A percentile compares a stretch with the other conserved stretches of the same genome.
These are phyloP conservation scores for Amiota communis DNA, from an alignment of 2,888 invertebrate genomes.

Conservation along the genomic window DNA sequence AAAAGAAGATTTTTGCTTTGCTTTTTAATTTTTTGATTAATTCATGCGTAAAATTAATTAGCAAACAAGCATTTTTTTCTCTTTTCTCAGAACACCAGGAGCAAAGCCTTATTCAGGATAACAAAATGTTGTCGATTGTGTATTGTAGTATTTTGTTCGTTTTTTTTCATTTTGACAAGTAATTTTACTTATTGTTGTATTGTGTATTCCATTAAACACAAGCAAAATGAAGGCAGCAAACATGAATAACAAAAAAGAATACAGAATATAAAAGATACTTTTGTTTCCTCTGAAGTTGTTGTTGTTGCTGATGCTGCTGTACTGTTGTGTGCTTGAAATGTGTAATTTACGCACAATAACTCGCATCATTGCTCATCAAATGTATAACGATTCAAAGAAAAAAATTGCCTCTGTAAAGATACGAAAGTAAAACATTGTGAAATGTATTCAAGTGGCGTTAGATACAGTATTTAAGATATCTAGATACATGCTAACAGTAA, in stretches of 20 bases:
- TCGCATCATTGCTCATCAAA: conserved; percentile 54
- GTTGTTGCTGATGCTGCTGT: conserved; percentile 32
- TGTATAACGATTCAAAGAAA: too few relatives aligned
- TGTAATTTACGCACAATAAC: conserved; percentile 68
- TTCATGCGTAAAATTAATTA: conserved; percentile 24
- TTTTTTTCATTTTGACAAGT: not conserved
- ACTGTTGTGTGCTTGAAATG: conserved; percentile 38
- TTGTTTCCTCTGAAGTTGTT: too few relatives aligned
- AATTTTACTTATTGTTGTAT: not conserved
- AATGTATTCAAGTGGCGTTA: too few relatives aligned
- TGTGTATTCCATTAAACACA: too few relatives aligned
- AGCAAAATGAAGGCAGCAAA: not conserved
- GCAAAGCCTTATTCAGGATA: not conserved
- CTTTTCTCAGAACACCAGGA: not conserved
- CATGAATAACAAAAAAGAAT: not conserved
- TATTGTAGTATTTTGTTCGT: not conserved
- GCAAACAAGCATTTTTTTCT: not conserved
- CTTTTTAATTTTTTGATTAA: not conserved
- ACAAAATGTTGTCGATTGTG: not conserved
- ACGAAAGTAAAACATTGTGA: too few relatives aligned
- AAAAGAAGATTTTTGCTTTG: not conserved
- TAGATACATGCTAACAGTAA: too few relatives aligned
- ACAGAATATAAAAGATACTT: not conserved
- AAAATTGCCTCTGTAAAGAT: too few relatives aligned
- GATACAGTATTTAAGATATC: too few relatives aligned